A percentile compares a stretch with the other conserved stretches of the same genome.
These are phyloP conservation scores for Drosophila albomicans DNA, from an alignment of 1,140 invertebrate genomes.

Conservation along the genomic window DNA sequence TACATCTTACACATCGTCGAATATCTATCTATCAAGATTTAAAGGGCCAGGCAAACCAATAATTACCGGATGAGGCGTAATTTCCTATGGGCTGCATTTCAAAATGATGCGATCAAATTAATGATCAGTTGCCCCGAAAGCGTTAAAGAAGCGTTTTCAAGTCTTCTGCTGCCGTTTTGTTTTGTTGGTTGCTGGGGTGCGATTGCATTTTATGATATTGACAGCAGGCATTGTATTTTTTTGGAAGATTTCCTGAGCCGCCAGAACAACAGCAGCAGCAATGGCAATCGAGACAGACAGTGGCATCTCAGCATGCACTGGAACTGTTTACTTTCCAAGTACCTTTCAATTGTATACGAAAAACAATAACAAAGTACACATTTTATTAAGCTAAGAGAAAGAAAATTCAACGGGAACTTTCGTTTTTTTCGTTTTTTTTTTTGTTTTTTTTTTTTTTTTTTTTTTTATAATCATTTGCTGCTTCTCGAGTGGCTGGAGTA, in stretches of 20 bases:
- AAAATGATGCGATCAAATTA: constrained; percentile 77
- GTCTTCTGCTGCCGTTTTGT: constrained; percentile 5
- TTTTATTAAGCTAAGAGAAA: constrained; percentile 56
- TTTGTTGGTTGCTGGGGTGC: constrained; percentile 9
- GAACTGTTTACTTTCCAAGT: constrained; percentile 56
- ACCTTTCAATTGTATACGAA: constrained; percentile 70
- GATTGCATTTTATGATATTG: constrained; percentile 65
- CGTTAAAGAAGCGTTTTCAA: constrained; percentile 50
- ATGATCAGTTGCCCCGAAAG: constrained; percentile 59
- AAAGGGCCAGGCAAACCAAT: constrained; percentile 67
- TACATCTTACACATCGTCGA: constrained; percentile 39
- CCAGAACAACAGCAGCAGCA: constrained; percentile 67
- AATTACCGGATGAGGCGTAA: constrained; percentile 80
- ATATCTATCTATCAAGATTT: constrained; percentile 77
- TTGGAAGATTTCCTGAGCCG: constrained; percentile 13
- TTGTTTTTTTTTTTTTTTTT: background rate
- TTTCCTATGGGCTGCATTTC: constrained; percentile 73
- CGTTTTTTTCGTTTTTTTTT: constrained; percentile 68
- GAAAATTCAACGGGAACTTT: constrained; percentile 69
- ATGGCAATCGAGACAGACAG: constrained; percentile 37
- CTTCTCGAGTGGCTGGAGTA: constrained; percentile 65
- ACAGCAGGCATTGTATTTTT: constrained; percentile 20
- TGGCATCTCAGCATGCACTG: constrained; percentile 27
- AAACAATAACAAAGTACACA: constrained; percentile 23
- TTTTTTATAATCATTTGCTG: constrained; percentile 6